phyloP scores from a whole-genome alignment of 1,140 invertebrate species.

The Conus ventricosus region DNA sequence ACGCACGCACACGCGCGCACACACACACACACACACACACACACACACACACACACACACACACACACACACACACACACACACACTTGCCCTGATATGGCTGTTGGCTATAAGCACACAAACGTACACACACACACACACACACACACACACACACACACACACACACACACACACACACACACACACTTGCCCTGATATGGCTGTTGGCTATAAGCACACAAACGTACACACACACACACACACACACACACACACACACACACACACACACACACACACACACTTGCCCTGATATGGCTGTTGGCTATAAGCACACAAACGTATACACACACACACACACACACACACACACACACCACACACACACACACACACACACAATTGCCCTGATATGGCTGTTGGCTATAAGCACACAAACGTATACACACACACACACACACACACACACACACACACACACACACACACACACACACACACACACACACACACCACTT shows the following conservation, averaged over 20 bases:
- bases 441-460: slow-evolving; percentile 1
- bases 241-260: background rate
- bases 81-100: too few relatives aligned
- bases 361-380: background rate
- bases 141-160: background rate
- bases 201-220: too few relatives aligned
- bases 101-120: background rate
- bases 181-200: background rate
- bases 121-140: background rate
- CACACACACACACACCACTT: background rate
- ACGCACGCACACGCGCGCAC: too few relatives aligned
- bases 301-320: background rate
- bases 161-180: background rate
- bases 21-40: too few relatives aligned
- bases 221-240: background rate
- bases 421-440: slow-evolving; percentile 3
- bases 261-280: background rate
- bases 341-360: background rate
- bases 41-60: too few relatives aligned
- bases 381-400: too few relatives aligned
- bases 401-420: too few relatives aligned
- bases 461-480: background rate
- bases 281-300: background rate
- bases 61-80: too few relatives aligned
- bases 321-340: background rate